These are phyloP conservation scores for Ichneumoninae sp. DNA, from an alignment of 2,888 invertebrate genomes.

Conservation along the genomic window DNA sequence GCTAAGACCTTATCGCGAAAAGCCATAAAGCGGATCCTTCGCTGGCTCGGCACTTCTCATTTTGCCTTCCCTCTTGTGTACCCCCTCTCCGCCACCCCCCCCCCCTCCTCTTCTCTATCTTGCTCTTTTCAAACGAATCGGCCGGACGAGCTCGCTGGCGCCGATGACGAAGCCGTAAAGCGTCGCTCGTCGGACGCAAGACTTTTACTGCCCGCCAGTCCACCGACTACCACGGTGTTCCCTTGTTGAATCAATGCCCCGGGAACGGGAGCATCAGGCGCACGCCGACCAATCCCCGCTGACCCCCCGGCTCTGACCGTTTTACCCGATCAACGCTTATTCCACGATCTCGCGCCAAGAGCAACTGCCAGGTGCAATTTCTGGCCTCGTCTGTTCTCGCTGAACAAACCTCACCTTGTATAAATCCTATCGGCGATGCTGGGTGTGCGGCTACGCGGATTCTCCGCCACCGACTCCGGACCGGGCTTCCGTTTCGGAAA, in stretches of 20 bases:
- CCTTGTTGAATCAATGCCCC: slow-evolving; percentile 32
- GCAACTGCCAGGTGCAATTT: slow-evolving; percentile 28
- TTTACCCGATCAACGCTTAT: slow-evolving; percentile 23
- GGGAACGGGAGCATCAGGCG: slow-evolving; percentile 2
- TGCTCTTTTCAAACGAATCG: slow-evolving; percentile 52
- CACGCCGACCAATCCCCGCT: slow-evolving; percentile 26
- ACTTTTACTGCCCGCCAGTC: slow-evolving; percentile 52
- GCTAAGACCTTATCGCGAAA: slow-evolving; percentile 61
- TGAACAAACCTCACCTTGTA: slow-evolving; percentile 39
- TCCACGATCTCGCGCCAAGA: slow-evolving; percentile 8
- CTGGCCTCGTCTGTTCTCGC: slow-evolving; percentile 15
- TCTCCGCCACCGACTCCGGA: not conserved
- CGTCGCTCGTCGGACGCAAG: slow-evolving; percentile 33
- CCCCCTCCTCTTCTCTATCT: slow-evolving; percentile 18
- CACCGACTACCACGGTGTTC: slow-evolving; percentile 3
- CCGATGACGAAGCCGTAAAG: slow-evolving; percentile 63
- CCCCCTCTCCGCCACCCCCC: not conserved
- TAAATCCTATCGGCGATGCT: slow-evolving; percentile 3
- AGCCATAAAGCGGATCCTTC: slow-evolving; percentile 57
- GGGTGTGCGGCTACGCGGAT: not conserved
- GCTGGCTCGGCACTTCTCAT: slow-evolving; percentile 22
- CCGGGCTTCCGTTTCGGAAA: not conserved
- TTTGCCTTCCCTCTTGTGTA: not conserved
- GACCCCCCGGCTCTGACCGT: slow-evolving; percentile 4
- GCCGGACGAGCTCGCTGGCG: slow-evolving; percentile 57